These are phyloP conservation scores for Oegoconia quadripuncta DNA, from an alignment of 2,888 invertebrate genomes.

Conservation along the genomic window DNA sequence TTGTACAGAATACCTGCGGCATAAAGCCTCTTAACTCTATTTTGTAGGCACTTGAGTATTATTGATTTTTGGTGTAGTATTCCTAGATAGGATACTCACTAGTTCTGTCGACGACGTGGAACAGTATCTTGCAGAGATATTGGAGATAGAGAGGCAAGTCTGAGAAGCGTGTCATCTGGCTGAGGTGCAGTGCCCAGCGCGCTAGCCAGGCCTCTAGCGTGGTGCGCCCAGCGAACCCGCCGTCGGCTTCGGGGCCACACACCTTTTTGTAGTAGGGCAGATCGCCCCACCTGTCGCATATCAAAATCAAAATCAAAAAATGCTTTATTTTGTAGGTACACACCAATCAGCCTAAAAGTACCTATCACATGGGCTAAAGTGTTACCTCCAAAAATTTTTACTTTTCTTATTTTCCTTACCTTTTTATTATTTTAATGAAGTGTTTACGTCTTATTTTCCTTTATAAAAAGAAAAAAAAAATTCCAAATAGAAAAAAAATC, in stretches of 20 bases:
- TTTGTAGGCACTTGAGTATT: background rate
- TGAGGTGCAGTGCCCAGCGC: constrained; percentile 81
- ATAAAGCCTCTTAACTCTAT: background rate
- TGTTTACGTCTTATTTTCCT: too few relatives aligned
- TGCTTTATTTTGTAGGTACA: too few relatives aligned
- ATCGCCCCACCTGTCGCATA: constrained; percentile 64
- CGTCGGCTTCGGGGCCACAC: constrained; percentile 66
- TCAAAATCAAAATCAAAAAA: too few relatives aligned
- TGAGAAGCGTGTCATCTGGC: constrained; percentile 66
- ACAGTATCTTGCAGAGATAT: constrained; percentile 85
- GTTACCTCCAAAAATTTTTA: too few relatives aligned
- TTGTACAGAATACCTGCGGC: too few relatives aligned
- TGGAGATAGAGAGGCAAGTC: constrained; percentile 87
- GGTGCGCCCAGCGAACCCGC: constrained; percentile 65
- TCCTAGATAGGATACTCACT: constrained; percentile 58
- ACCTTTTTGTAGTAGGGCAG: constrained; percentile 67
- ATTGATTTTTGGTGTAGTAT: background rate
- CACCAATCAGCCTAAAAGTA: too few relatives aligned
- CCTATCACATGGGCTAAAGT: too few relatives aligned
- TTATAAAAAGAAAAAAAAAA: too few relatives aligned
- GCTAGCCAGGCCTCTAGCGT: constrained; percentile 85
- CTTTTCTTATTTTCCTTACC: too few relatives aligned
- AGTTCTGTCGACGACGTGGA: constrained; percentile 84
- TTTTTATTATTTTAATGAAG: too few relatives aligned
- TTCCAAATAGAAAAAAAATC: too few relatives aligned